Percentiles rank a stretch among this genome's conserved stretches.
These are phyloP conservation scores for Philotrypesis tridentata DNA, from an alignment of 1,140 invertebrate genomes.

Conservation along the genomic window DNA sequence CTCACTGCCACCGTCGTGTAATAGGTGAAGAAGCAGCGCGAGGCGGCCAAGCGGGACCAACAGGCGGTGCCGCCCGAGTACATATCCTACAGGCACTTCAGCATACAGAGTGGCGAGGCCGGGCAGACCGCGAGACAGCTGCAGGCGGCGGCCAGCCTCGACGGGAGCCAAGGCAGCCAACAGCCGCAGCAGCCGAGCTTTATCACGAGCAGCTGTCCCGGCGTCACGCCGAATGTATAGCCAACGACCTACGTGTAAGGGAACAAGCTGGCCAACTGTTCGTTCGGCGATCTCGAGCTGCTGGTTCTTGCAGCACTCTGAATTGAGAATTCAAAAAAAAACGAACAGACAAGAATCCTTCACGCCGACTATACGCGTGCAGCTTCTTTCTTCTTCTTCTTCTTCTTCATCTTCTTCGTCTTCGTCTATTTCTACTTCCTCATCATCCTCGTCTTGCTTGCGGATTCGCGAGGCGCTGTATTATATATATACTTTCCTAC, in stretches of 20 bases:
- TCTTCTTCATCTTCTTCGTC: neutral
- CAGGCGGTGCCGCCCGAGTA: constrained; percentile 77
- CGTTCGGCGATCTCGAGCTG: neutral
- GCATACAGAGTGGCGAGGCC: constrained; percentile 66
- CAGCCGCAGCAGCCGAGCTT: constrained; percentile 51
- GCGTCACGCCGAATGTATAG: constrained; percentile 62
- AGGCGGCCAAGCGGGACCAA: constrained; percentile 77
- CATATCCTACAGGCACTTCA: constrained; percentile 82
- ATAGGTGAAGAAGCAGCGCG: constrained; percentile 85
- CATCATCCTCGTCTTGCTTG: neutral
- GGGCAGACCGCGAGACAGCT: constrained; percentile 18
- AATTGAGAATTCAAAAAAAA: no score
- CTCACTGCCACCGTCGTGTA: neutral
- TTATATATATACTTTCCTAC: neutral
- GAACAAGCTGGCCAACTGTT: constrained; percentile 12
- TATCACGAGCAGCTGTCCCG: constrained; percentile 55
- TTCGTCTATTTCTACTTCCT: no score
- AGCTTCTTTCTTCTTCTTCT: neutral
- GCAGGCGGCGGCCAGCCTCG: neutral
- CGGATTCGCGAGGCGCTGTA: neutral
- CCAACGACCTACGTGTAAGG: constrained; percentile 49
- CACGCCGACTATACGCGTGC: neutral
- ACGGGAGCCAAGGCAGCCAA: constrained; percentile 55
- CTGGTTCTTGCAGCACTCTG: neutral
- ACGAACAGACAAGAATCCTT: neutral